Evolutionary conservation across 2,797 vertebrate species (phyloP), one percentile per base, ranked within the genome.

Genomic region (Spondyliosoma cantharus): DNA sequence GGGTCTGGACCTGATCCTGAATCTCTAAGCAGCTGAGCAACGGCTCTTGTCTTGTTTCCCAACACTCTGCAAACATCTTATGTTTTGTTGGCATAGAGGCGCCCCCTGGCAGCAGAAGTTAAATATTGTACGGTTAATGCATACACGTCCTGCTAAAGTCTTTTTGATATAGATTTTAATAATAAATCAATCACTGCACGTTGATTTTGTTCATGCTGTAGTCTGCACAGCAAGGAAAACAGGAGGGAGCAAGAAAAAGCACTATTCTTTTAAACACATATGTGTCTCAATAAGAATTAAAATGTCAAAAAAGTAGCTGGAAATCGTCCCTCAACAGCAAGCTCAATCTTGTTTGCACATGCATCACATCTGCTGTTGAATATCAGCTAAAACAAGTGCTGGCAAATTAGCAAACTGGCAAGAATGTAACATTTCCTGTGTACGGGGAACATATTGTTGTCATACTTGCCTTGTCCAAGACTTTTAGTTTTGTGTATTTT

Each of bases 271-370:
- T 27, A 29, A 46, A 46, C 19, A 45, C 45, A 53, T 48, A 32
- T 56, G 78, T 61, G 62, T 67, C 49, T 60, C 49, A 24, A 29
- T 24, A 17, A 52, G 64, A 69, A 71, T 56, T 69, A 67, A 72
- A 19, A 70, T 91, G 73, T 49, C 63, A 46, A 74, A 46, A 74
- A 29, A 1, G 13, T n/a, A 82, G 54, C 13, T 8, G 65, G 59
- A 76, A 66, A 45, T 68, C 75, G 52, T 73, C 49, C 71, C 67
- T 54, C 59, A n/a, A 79, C 59, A n/a, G 77, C 74, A 74, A 45
- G 89, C 66, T 78, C 66, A n/a, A 60, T 80, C 87, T 54, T 83
- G 87, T 71, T 76, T 89, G 81, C 62, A 78, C 72, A 78, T 74
- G 60, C 61, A 67, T 83, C 80, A 85, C 75, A 85, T 84, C 80